Evolutionary conservation across 2,113 vertebrate genomes (phyloP).

Genomic region (Pomatorhinus ruficollis): DNA sequence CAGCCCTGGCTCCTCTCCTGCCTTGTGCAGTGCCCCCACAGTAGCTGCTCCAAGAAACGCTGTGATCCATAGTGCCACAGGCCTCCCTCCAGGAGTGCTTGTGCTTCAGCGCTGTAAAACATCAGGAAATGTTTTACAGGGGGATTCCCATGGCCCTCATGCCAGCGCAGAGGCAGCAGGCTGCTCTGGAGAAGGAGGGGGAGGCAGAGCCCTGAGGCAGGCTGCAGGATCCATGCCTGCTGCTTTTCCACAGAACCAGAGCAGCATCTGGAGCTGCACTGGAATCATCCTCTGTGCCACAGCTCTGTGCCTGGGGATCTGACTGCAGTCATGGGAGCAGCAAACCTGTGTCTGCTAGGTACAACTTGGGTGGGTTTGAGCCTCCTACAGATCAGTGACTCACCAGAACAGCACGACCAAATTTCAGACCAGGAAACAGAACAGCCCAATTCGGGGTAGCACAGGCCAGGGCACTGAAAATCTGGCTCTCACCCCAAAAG

Average conservation of each 20-base stretch:
- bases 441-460: not conserved
- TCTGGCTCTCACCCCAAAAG: rapidly evolving
- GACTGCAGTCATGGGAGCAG: not conserved
- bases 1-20: rapidly evolving
- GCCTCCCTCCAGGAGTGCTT: not conserved
- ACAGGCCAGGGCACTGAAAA: not conserved
- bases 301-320: not conserved
- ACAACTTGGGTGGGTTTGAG: not conserved
- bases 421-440: not conserved
- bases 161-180: not conserved
- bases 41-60: not conserved
- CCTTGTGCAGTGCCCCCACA: not conserved
- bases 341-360: not conserved
- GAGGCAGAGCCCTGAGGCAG: not conserved
- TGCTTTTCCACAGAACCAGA: not conserved
- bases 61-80: not conserved
- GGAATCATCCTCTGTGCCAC: rapidly evolving
- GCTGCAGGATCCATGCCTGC: not conserved
- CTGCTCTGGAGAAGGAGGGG: not conserved
- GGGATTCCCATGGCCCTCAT: constrained; percentile 27
- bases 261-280: not conserved
- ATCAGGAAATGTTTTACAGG: constrained; percentile 22
- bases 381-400: not conserved
- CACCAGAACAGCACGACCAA: not conserved
- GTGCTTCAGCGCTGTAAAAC: not conserved